phyloP scores from a whole-genome alignment of 2,797 vertebrate species.

The Glossophaga mutica region DNA sequence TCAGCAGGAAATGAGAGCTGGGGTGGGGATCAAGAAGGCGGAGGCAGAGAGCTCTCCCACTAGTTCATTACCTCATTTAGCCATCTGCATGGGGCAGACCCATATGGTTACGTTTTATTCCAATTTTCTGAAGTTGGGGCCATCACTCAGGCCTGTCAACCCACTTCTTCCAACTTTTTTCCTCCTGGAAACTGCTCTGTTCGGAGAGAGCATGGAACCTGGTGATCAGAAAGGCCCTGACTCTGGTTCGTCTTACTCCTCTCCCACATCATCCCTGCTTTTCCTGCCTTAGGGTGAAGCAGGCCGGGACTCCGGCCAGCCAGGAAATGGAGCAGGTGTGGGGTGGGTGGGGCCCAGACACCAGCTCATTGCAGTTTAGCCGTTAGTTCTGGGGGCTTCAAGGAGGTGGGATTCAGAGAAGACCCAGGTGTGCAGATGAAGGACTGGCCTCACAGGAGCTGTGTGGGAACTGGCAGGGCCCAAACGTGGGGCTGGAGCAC shows the following conservation, averaged over 20 bases:
- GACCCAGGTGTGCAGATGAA: neutral
- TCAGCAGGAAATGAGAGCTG: neutral
- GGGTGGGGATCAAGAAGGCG: neutral
- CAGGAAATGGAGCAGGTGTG: neutral
- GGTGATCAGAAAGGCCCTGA: neutral
- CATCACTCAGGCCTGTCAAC: neutral
- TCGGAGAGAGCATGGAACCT: accelerated
- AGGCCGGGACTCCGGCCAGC: neutral
- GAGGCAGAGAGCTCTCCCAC: neutral
- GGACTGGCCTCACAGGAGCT: neutral
- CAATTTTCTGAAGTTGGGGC: neutral
- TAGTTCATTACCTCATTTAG: neutral
- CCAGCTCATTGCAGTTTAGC: neutral
- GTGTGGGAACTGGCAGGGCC: neutral
- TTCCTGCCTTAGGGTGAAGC: no score
- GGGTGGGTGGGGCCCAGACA: neutral
- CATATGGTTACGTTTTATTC: neutral
- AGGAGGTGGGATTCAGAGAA: neutral
- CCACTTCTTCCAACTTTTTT: neutral
- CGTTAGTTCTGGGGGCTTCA: neutral
- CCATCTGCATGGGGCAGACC: neutral
- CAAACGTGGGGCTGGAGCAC: neutral
- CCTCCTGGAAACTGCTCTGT: neutral
- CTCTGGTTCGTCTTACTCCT: neutral
- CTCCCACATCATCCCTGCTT: neutral